These are phyloP conservation scores for Magallana gigas DNA, from an alignment of 1,140 invertebrate genomes.

Conservation along the genomic window DNA sequence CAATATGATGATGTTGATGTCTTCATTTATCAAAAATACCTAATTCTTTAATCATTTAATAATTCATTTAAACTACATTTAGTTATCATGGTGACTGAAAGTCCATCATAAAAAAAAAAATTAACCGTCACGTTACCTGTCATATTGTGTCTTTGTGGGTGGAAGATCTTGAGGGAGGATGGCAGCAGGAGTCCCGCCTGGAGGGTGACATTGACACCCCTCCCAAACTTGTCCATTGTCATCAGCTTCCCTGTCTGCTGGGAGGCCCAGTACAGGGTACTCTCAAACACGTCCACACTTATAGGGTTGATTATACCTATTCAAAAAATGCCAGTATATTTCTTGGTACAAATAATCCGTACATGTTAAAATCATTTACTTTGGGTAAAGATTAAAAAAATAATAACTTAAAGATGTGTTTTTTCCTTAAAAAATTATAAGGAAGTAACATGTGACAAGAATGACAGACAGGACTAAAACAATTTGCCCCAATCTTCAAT, in stretches of 20 bases:
- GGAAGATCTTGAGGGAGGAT: slow-evolving; percentile 87
- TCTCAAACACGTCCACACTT: slow-evolving; percentile 95
- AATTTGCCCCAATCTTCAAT: too few relatives aligned
- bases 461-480: too few relatives aligned
- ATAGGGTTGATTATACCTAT: slow-evolving; percentile 88
- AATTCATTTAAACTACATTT: too few relatives aligned
- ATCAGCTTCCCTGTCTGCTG: slow-evolving; percentile 90
- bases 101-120: too few relatives aligned
- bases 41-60: too few relatives aligned
- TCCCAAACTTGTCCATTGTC: slow-evolving; percentile 95
- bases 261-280: slow-evolving; percentile 92
- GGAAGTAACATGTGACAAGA: too few relatives aligned
- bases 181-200: slow-evolving; percentile 90
- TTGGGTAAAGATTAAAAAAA: too few relatives aligned
- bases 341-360: neutral
- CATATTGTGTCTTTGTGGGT: slow-evolving; percentile 66
- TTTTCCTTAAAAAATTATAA: too few relatives aligned
- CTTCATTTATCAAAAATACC: too few relatives aligned
- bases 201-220: slow-evolving; percentile 91
- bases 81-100: too few relatives aligned
- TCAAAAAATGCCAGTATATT: slow-evolving; percentile 42
- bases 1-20: slow-evolving; percentile 11
- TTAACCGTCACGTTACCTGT: neutral
- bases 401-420: too few relatives aligned
- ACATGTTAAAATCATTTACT: too few relatives aligned